Conservation (phyloP, 2,113 vertebrate species). For the Bufo bufo region DNA sequence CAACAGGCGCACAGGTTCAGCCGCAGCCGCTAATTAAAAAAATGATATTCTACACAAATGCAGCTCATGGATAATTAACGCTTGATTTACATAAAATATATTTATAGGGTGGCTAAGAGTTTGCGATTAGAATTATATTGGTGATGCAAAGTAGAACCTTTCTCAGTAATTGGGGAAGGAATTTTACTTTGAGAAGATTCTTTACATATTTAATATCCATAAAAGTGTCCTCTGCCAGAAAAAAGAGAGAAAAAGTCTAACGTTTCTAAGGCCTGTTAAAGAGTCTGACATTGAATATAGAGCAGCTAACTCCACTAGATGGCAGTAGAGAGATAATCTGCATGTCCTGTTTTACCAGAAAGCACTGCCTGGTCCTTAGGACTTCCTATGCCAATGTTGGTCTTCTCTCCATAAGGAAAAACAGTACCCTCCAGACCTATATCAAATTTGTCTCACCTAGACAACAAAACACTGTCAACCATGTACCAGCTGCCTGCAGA, state of each 20-base stretch:
- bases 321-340: no score
- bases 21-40: conserved; percentile 82
- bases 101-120: conserved; percentile 60
- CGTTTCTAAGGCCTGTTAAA: not conserved
- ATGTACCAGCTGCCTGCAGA: no score
- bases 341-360: no score
- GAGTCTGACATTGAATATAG: no score
- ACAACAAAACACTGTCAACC: no score
- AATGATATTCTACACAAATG: conserved; percentile 78
- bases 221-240: not conserved
- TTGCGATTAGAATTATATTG: conserved; percentile 35
- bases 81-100: conserved; percentile 79
- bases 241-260: not conserved
- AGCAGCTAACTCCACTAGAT: no score
- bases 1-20: conserved; percentile 80
- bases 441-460: no score
- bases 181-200: not conserved
- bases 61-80: conserved; percentile 78
- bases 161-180: conserved; percentile 16
- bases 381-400: no score
- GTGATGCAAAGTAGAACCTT: not conserved
- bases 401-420: no score
- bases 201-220: conserved; percentile 7
- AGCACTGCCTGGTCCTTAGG: no score
- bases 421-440: no score